Conservation (phyloP, 2,888 invertebrate species). For the Drosophila colorata region DNA sequence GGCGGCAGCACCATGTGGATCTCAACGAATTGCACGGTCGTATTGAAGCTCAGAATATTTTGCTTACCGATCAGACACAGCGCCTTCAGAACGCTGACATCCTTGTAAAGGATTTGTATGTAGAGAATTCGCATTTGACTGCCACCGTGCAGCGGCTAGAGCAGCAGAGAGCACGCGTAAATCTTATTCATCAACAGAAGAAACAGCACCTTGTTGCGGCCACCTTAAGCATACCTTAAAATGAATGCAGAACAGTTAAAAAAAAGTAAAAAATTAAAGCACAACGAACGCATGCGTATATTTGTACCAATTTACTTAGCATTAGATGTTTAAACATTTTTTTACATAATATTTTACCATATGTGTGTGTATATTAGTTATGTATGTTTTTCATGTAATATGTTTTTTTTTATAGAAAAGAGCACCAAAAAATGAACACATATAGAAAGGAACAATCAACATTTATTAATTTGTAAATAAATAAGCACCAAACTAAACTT, state of each 20-base stretch:
- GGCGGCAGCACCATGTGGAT: slow-evolving; percentile 85
- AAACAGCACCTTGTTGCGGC: slow-evolving; percentile 57
- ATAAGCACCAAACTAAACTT: slow-evolving; percentile 58
- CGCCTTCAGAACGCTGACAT: slow-evolving; percentile 90
- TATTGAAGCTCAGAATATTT: slow-evolving; percentile 85
- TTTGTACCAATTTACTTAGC: slow-evolving; percentile 44
- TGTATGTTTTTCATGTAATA: slow-evolving; percentile 54
- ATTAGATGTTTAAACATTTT: slow-evolving; percentile 48
- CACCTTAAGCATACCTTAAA: slow-evolving; percentile 61
- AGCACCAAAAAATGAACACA: slow-evolving; percentile 30
- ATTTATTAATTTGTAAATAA: slow-evolving; percentile 59
- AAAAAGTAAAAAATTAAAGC: slow-evolving; percentile 25
- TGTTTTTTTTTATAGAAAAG: slow-evolving; percentile 35
- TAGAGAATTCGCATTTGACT: slow-evolving; percentile 93
- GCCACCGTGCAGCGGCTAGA: slow-evolving; percentile 86
- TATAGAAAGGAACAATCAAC: slow-evolving; percentile 60
- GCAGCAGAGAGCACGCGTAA: slow-evolving; percentile 84
- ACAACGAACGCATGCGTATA: slow-evolving; percentile 59
- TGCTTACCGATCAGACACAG: slow-evolving; percentile 87
- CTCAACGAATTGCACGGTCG: slow-evolving; percentile 86
- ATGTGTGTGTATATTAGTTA: slow-evolving; percentile 29
- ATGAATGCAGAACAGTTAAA: neutral
- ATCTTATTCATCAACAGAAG: slow-evolving; percentile 83
- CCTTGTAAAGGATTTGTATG: slow-evolving; percentile 92
- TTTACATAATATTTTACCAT: slow-evolving; percentile 53